These are phyloP conservation scores for Phorcus lineatus DNA, from an alignment of 2,888 invertebrate genomes.

Conservation along the genomic window DNA sequence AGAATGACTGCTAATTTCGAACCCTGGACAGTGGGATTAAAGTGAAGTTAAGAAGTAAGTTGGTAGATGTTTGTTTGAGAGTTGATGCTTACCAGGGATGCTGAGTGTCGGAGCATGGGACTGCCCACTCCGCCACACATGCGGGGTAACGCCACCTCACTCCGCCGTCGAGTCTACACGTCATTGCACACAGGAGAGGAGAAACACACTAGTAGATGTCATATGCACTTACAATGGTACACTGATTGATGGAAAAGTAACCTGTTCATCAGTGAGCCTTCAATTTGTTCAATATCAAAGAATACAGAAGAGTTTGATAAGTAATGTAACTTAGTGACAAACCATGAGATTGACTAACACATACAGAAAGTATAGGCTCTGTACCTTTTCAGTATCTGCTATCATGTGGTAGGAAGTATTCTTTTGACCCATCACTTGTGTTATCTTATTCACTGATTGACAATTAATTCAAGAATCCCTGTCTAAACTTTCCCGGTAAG, in stretches of 20 bases:
- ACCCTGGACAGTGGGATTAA: too few relatives aligned
- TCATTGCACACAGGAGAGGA: neutral
- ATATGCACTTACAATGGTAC: neutral
- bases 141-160: conserved; percentile 65
- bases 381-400: too few relatives aligned
- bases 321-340: neutral
- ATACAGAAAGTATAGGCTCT: too few relatives aligned
- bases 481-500: too few relatives aligned
- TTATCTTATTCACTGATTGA: too few relatives aligned
- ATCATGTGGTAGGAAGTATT: too few relatives aligned
- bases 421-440: too few relatives aligned
- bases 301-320: neutral
- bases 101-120: conserved; percentile 52
- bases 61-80: too few relatives aligned
- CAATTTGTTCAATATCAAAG: neutral
- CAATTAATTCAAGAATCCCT: too few relatives aligned
- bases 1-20: too few relatives aligned
- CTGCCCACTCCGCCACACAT: conserved; percentile 60
- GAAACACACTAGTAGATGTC: neutral
- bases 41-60: too few relatives aligned
- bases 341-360: neutral
- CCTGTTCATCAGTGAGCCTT: neutral
- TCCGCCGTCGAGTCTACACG: conserved; percentile 45
- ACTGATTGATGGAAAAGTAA: neutral
- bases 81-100: conserved; percentile 57